Base-by-base conservation (phyloP, 1,140 invertebrate genomes). In the Lucilia cuprina region DNA sequence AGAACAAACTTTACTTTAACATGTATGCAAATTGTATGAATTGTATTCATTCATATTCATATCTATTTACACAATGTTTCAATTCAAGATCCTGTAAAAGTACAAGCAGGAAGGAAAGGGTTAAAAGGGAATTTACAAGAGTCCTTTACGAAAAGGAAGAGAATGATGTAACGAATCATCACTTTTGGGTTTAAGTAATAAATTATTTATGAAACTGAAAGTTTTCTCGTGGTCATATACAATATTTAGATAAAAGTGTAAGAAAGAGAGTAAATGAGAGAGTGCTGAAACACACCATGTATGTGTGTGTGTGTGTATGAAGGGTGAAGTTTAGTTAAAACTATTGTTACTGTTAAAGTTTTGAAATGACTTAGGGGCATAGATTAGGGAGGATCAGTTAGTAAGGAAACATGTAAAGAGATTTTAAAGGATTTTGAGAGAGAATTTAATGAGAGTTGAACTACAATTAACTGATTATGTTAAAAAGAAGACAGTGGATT, bases 131-230 rank as follows among this genome's bases (percentile, higher is more conserved):
- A 4, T 65, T 3, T 70, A 10, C n/a, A 70, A 70, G 21, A 9
- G 19, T 10, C n/a, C n/a, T n/a, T n/a, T n/a, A n/a, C n/a, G n/a
- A 0, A 21, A 21, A 21, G n/a, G 65, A 10, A 17, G 55, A 60
- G 55, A 13, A 5, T 8, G 65, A 21, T 70, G n/a, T 21, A 70
- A 70, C 65, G 65, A 70, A 70, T 70, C 65, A 70, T 70, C 65
- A 70, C n/a, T 70, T 70, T 70, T 70, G 50, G 50, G 10, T 70
- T 70, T n/a, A n/a, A 19, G 65, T 19, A 21, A 70, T 70, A 70
- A 70, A 70, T 70, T 21, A 70, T 21, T 70, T 70, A 70, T 70
- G 65, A 70, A 70, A 70, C 65, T 70, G 65, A 70, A 70, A 70
- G 65, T 70, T 70, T 70, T 70, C 65, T 21, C 19, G 65, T 70